Evolutionary conservation across 2,888 invertebrate genomes (phyloP).

Genomic region (Synanthedon myopaeformis): DNA sequence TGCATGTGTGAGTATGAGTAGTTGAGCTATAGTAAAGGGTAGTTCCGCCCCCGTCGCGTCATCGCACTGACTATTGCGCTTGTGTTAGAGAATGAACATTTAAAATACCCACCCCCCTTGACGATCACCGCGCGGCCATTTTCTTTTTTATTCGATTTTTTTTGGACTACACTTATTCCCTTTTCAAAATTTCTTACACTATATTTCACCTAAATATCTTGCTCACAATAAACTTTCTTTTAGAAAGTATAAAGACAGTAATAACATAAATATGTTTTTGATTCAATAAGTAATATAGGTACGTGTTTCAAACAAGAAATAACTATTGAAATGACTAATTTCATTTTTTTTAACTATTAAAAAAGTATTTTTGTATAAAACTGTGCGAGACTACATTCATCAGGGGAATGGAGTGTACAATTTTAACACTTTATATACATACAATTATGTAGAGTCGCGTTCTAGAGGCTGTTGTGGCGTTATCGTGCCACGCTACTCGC

Average conservation of each 20-base stretch:
- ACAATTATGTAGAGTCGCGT: neutral
- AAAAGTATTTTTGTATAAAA: too few relatives aligned
- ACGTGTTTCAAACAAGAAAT: too few relatives aligned
- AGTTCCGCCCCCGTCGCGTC: slow-evolving; percentile 51
- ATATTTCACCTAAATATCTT: too few relatives aligned
- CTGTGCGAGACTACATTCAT: too few relatives aligned
- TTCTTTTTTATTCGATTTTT: slow-evolving; percentile 28
- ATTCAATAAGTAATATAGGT: too few relatives aligned
- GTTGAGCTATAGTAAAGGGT: slow-evolving; percentile 53
- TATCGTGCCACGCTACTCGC: neutral
- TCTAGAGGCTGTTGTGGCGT: neutral
- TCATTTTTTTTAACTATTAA: too few relatives aligned
- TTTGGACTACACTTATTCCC: neutral
- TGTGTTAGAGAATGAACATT: slow-evolving; percentile 66
- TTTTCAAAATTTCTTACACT: too few relatives aligned
- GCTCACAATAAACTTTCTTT: neutral
- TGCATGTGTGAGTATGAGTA: slow-evolving; percentile 39
- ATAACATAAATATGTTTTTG: neutral
- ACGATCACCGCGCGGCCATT: slow-evolving; percentile 59
- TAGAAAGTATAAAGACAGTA: neutral
- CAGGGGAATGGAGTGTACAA: neutral
- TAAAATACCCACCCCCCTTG: slow-evolving; percentile 65
- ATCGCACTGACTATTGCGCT: slow-evolving; percentile 60
- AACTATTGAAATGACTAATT: too few relatives aligned
- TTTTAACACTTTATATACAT: neutral